Base-by-base conservation (phyloP, 92 coral and sea anemone species). In the Zoanthus sociatus region DNA sequence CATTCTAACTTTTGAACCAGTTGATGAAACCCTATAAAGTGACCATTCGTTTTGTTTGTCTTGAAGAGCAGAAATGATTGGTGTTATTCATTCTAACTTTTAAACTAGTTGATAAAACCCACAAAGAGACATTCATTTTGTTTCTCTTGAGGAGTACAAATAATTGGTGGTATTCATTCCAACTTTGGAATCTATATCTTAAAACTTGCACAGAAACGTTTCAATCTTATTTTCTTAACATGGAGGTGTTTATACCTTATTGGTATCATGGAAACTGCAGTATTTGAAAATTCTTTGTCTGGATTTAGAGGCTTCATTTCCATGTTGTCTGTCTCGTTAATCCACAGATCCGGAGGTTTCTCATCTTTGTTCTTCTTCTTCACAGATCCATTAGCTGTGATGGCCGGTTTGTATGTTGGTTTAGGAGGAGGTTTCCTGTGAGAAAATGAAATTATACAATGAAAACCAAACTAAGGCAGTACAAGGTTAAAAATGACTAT, bases 271-370 rank as follows among this genome's bases (percentile, higher is more conserved):
- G 73, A 44, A 64, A 73, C 20, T 1, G 88, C 61, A 7, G 83
- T 63, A 75, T 79, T 92, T 4, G 95, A 90, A 32, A 91, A 91
- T 47, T 91, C 93, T n/a, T 89, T 93, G 26, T 91, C 92, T 68
- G 95, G 94, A 77, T 94, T 93, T 1, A 91, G 75, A n/a, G 96
- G 94, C 70, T 91, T 94, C 98, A 94, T 91, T 71, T 94, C 98
- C 86, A 94, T 70, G 86, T 94, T 93, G 7, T 93, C 96, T 10
- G 96, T 78, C 76, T 94, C 96, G 83, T 93, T 94, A 21, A 94
- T 83, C 98, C 98, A 94, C 74, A 94, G 51, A 73, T 94, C 98
- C 26, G 94, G 94, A 4, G 89, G 92, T 66, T 94, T 94, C 68
- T 94, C 98, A 6, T 94, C 96, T 60, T 91, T 94, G 60, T 83